Evolutionary conservation across 2,797 vertebrate genomes (phyloP).

Genomic region (Anabas testudineus): DNA sequence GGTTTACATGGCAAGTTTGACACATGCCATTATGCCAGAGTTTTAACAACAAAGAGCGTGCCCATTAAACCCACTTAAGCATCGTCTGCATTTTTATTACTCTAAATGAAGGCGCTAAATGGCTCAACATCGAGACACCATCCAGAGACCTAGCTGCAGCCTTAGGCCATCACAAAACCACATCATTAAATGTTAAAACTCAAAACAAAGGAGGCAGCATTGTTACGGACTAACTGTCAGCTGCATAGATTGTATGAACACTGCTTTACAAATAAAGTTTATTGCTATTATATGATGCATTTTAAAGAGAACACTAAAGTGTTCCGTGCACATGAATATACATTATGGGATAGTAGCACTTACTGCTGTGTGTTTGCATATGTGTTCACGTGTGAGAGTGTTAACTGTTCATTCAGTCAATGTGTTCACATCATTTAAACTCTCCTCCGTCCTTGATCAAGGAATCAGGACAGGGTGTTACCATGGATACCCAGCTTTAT

Average conservation of each 20-base stretch:
- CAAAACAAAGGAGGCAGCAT: background rate
- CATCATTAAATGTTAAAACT: background rate
- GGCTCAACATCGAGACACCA: background rate
- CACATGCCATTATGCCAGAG: background rate
- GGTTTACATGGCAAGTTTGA: background rate
- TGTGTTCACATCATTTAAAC: slow-evolving; percentile 61
- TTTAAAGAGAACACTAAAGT: background rate
- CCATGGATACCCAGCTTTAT: slow-evolving; percentile 83
- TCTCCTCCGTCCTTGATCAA: slow-evolving; percentile 80
- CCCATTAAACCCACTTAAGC: slow-evolving; percentile 3
- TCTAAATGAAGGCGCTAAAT: background rate
- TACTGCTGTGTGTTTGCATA: slow-evolving; percentile 8
- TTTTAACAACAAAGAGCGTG: background rate
- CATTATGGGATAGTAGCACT: slow-evolving; percentile 8
- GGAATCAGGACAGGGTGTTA: slow-evolving; percentile 83
- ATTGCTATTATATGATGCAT: background rate
- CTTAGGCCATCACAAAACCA: background rate
- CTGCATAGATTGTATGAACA: background rate
- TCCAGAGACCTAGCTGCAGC: background rate
- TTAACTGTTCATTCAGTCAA: slow-evolving; percentile 58
- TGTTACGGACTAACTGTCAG: background rate
- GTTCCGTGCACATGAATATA: background rate
- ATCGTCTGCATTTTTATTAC: slow-evolving; percentile 11
- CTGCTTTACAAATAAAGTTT: background rate
- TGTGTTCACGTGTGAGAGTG: slow-evolving; percentile 28